Percentiles rank a stretch among this genome's conserved stretches.
These are phyloP conservation scores for Ptilonorhynchus violaceus DNA, from an alignment of 2,113 vertebrate species.

Conservation along the genomic window DNA sequence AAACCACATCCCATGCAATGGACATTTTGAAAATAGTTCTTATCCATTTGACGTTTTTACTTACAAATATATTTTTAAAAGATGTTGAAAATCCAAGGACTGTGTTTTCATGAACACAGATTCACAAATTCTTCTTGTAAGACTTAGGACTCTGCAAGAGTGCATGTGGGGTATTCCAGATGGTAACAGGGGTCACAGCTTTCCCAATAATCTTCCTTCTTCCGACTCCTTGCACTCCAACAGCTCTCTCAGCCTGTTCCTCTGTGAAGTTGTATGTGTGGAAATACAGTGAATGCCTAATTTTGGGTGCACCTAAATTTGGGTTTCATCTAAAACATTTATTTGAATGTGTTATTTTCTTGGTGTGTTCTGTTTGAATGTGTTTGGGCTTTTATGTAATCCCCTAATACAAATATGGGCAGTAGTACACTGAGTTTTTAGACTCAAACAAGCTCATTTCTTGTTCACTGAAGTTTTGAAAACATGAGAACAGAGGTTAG, in stretches of 20 bases:
- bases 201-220: background rate
- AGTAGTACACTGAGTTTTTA: background rate
- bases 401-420: rapidly evolving
- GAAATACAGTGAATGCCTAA: background rate
- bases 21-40: background rate
- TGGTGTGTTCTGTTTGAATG: background rate
- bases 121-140: background rate
- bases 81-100: background rate
- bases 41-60: background rate
- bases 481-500: constrained; percentile 2
- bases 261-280: rapidly evolving
- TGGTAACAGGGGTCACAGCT: background rate
- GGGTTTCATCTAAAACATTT: background rate
- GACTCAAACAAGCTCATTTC: background rate
- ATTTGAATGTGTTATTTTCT: background rate
- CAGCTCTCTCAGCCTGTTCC: background rate
- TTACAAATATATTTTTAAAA: background rate
- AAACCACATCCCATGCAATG: rapidly evolving
- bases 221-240: background rate
- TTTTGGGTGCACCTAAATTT: background rate
- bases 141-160: background rate
- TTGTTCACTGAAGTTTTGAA: background rate
- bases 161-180: background rate
- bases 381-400: background rate
- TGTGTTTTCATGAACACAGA: background rate